phyloP scores from a whole-genome alignment of 2,888 invertebrate genomes.

The Tetranychus truncatus region DNA sequence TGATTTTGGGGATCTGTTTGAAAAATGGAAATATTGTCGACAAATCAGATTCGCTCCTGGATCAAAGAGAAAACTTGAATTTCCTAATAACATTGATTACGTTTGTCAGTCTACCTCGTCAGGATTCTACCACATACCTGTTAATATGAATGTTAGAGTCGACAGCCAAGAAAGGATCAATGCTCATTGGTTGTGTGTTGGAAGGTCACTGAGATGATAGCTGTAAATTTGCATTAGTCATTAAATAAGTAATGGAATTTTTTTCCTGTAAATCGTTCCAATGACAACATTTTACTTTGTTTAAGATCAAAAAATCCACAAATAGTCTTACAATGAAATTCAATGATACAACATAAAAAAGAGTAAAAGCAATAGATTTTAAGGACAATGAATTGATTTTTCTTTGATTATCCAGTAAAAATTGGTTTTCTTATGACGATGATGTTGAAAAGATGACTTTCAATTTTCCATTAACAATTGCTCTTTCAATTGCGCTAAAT shows the following conservation, averaged over 20 bases:
- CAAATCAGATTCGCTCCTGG: neutral
- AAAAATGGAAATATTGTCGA: constrained; percentile 7
- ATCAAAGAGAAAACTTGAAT: neutral
- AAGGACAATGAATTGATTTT: too few relatives aligned
- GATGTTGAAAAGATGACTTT: too few relatives aligned
- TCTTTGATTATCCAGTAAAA: neutral
- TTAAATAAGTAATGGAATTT: too few relatives aligned
- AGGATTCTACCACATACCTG: neutral
- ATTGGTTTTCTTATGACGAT: neutral
- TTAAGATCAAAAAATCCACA: too few relatives aligned
- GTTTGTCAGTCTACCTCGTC: neutral
- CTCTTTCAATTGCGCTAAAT: neutral
- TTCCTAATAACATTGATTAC: neutral
- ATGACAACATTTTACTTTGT: too few relatives aligned
- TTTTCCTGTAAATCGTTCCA: too few relatives aligned
- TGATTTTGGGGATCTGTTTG: neutral
- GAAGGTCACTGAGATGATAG: too few relatives aligned
- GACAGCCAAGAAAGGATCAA: neutral
- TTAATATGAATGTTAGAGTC: neutral
- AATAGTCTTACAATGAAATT: too few relatives aligned
- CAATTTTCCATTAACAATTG: neutral
- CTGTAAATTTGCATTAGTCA: too few relatives aligned
- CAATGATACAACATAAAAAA: too few relatives aligned
- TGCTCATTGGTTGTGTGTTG: neutral
- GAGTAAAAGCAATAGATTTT: too few relatives aligned